phyloP scores from a whole-genome alignment of 2,113 vertebrate genomes.

The Anolis carolinensis region DNA sequence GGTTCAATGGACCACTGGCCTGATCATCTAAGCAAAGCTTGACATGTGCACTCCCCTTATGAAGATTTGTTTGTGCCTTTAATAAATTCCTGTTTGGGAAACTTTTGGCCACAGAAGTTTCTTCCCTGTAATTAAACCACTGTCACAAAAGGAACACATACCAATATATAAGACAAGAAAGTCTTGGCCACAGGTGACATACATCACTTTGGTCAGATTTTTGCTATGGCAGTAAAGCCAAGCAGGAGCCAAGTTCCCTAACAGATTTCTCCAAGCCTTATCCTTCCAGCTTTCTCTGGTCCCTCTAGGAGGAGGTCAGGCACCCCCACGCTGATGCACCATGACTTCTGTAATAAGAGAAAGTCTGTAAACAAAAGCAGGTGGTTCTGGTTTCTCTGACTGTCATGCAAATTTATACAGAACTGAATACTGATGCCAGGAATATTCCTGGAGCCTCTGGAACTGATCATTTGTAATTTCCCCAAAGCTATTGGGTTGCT shows the following conservation, averaged over 20 bases:
- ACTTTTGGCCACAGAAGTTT: not conserved
- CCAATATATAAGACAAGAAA: not conserved
- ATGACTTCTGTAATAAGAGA: not conserved
- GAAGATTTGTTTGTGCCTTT: not conserved
- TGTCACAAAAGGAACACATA: not conserved
- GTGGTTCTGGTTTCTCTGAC: slow-evolving; percentile 19
- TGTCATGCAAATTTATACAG: slow-evolving; percentile 12
- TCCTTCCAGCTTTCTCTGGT: not conserved
- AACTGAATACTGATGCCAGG: not conserved
- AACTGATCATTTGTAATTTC: not conserved
- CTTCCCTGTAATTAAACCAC: not conserved
- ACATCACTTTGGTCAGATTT: not conserved
- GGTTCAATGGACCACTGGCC: not conserved
- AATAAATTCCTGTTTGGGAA: not conserved
- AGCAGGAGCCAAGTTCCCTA: not conserved
- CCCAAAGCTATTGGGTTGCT: not conserved
- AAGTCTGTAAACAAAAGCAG: slow-evolving; percentile 14
- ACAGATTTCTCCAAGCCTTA: not conserved
- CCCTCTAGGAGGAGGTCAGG: not conserved
- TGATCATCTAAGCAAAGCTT: not conserved
- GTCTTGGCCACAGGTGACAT: not conserved
- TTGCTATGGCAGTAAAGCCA: not conserved
- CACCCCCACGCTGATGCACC: not conserved
- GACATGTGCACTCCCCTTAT: too few species aligned
- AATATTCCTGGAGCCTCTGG: slow-evolving; percentile 12